Percentiles rank a stretch among this genome's conserved stretches.
These are phyloP conservation scores for Ophion slaviceki DNA, from an alignment of 2,888 invertebrate genomes.

Conservation along the genomic window DNA sequence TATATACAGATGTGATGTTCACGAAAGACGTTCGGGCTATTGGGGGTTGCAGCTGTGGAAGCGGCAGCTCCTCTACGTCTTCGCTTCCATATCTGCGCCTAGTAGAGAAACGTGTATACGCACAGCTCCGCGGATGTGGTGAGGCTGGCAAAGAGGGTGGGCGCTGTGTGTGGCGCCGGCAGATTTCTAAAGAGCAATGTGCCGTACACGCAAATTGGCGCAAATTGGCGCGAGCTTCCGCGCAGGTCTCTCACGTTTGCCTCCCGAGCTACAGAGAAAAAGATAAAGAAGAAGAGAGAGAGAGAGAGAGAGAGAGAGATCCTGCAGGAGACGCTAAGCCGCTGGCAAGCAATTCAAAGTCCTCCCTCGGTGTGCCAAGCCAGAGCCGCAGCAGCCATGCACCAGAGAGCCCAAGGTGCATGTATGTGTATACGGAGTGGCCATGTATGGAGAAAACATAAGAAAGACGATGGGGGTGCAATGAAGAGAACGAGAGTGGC, in stretches of 20 bases:
- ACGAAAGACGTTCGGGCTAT: conserved; percentile 54
- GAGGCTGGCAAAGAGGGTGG: conserved; percentile 31
- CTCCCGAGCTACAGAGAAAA: conserved; percentile 48
- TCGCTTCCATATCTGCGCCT: conserved; percentile 30
- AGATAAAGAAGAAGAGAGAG: conserved; percentile 53
- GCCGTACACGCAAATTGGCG: conserved; percentile 81
- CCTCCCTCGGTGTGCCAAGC: conserved; percentile 75
- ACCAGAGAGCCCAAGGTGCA: conserved; percentile 56
- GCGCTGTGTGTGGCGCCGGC: conserved; percentile 69
- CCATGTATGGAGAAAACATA: conserved; percentile 40
- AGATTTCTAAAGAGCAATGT: conserved; percentile 80
- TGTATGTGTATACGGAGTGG: conserved; percentile 28
- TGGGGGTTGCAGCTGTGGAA: conserved; percentile 48
- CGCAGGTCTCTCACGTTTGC: conserved; percentile 73
- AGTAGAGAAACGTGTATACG: conserved; percentile 5
- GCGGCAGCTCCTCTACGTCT: conserved; percentile 45
- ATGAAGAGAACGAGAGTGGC: conserved; percentile 59
- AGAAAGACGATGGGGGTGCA: conserved; percentile 57
- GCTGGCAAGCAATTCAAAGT: conserved; percentile 82
- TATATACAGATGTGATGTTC: conserved; percentile 28
- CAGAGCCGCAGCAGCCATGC: conserved; percentile 66
- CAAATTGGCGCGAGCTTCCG: conserved; percentile 81
- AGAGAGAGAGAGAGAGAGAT: conserved; percentile 66
- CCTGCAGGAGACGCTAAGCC: conserved; percentile 81
- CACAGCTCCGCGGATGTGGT: conserved; percentile 54